Evolutionary conservation across 2,113 vertebrate species (phyloP), one percentile per base, ranked within the genome.

Genomic region (Danionella cerebrum): DNA sequence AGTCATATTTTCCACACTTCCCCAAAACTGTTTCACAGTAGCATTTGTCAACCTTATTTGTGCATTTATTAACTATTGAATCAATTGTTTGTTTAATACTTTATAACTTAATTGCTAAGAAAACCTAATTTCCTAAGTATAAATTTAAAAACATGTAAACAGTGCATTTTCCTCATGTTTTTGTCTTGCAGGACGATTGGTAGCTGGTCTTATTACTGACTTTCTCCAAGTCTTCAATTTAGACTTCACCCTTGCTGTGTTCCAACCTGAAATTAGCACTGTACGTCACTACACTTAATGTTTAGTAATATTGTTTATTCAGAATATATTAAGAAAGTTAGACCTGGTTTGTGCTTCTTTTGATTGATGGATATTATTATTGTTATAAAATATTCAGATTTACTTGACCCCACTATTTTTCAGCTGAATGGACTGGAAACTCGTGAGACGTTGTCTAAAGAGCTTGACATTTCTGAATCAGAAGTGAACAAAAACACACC

Each of bases 181-280:
- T 41, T 2, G 4, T 13, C n/a, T 19, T 64, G 13, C 80, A 98
- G 94, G 96, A 66, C 90, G 89, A 5, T 80, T 96, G 63, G 92
- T 91, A 29, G 90, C 90, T 19, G 85, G 90, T 82, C 93, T 98
- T 12, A 87, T 98, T 21, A 76, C 90, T 18, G 96, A 98, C 80
- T 97, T 97, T 77, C 90, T 98, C 36, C 93, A 90, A 6, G 92
- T 95, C 74, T 98, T 95, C 72, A 89, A 94, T 69, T 88, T 98
- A 67, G 94, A 98, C 84, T 97, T 97, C 81, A 98, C 92, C 0
- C 78, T 96, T 44, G 90, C 95, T 0, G 96, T 98, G 42, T 97
- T 98, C 75, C 93, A 94, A 50, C 93, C 96, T 1, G 96, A 98
- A 86, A 90, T 93, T 44, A 94, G 91, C 86, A 87, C 86, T 41